Evolutionary conservation across 2,113 vertebrate genomes (phyloP), one percentile per base, ranked within the genome.

Genomic region (Menura novaehollandiae): DNA sequence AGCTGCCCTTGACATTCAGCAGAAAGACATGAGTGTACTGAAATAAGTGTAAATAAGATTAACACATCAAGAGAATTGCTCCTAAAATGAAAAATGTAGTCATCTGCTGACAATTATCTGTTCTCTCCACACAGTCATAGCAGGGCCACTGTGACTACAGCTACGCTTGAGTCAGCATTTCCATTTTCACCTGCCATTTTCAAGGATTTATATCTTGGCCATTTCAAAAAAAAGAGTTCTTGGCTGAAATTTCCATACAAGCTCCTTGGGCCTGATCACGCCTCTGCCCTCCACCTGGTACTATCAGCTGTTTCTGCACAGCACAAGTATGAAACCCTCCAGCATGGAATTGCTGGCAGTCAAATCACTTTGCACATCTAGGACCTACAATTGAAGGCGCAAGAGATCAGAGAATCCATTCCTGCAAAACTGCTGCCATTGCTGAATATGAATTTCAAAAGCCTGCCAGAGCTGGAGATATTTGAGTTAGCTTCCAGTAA

Each of bases 11-110:
- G 89, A 86, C 91, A 94, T 91, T 91, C 78, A 91, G 85, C 52
- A 62, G 80, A n/a, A 84, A 94, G 78, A 69, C 44, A 68, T 6
- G 43, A 72, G 37, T 63, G 62, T 47, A 41, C 81, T 72, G 78
- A 88, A 89, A 87, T 62, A 59, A 71, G 67, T 72, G 78, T 85
- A 97, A 97, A 85, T 95, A 95, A 89, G 81, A 71, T 64, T 82
- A 53, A 86, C 55, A 11, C 69, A 76, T 77, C 89, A 69, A 59
- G 51, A 73, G 73, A 93, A 94, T 89, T 88, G 78, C 76, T 94
- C 66, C 82, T 95, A 72, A 87, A 96, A 86, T 92, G 90, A 90
- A 62, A 82, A 69, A 91, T 85, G 60, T 4, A 66, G 58, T 85
- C 64, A 56, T 87, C 59, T 87, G 83, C 82, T 81, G 89, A 39